These are phyloP conservation scores for Orchesella cincta DNA, from an alignment of 1,140 invertebrate species.

Conservation along the genomic window DNA sequence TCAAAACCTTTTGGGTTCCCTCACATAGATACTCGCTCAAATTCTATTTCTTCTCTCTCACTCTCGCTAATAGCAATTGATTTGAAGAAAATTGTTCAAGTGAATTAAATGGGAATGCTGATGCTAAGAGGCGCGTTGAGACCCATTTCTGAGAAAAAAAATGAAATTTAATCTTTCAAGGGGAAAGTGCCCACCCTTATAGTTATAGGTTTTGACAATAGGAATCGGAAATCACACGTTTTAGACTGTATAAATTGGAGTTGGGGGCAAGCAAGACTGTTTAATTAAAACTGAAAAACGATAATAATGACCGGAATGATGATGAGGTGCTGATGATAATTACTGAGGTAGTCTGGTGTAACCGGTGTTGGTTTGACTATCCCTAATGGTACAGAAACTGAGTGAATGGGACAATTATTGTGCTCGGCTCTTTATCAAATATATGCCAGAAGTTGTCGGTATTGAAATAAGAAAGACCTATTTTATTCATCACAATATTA, in stretches of 20 bases:
- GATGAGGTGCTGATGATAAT: constrained; percentile 7
- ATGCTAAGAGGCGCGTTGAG: not conserved
- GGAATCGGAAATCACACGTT: constrained; percentile 26
- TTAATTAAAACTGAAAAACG: constrained; percentile 4
- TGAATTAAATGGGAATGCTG: not conserved
- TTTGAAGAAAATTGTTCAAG: not conserved
- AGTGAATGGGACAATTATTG: constrained; percentile 18
- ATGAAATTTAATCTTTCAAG: not conserved
- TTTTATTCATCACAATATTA: no score
- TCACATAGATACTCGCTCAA: not conserved
- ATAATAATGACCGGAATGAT: constrained; percentile 15
- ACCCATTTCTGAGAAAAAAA: not conserved
- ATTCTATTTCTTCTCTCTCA: no score
- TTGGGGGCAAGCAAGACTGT: constrained; percentile 2
- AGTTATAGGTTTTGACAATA: constrained; percentile 19
- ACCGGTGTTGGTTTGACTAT: not conserved
- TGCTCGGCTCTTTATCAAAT: no score
- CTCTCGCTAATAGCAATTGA: not conserved
- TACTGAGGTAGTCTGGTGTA: not conserved
- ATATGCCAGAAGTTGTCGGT: no score
- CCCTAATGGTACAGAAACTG: not conserved
- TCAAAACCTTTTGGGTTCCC: not conserved
- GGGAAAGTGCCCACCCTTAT: not conserved
- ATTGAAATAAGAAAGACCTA: no score
- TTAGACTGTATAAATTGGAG: not conserved